Base-by-base conservation (phyloP, 2,888 invertebrate genomes). In the Lithophane leautieri region DNA sequence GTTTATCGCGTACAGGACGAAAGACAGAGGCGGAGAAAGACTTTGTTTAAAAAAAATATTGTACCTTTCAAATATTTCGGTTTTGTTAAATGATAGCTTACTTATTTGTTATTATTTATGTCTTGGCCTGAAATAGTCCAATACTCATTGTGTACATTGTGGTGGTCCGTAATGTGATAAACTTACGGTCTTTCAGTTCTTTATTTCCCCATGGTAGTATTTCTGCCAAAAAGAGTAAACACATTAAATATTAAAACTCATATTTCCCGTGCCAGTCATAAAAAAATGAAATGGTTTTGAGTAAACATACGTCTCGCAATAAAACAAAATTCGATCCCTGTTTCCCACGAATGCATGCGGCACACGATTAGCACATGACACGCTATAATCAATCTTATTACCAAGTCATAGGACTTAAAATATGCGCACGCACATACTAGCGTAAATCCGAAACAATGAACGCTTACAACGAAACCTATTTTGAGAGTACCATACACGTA, bases 381-480 rank as follows among this genome's bases (percentile, higher is more conserved):
- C 16, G 16, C 68, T 11, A 78, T 77, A 78, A 68, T 69, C 54
- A 78, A 83, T 76, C 73, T 50, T 87, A 81, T 70, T 42, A 22
- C 8, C 14, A 42, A 4, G 56, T 1, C 14, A 73, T 76, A 83
- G 2, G 70, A n/a, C 52, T 73, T 69, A 77, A 82, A 78, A 80
- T 73, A 68, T 56, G 22, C 56, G 19, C 54, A 70, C 52, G 52
- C 28, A 44, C 44, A 42, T 19, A 52, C 54, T 83, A 70, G 73
- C 63, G 71, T 77, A 78, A 73, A 86, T 80, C 69, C 79, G 76
- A 87, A 87, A 88, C 87, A 88, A 88, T 82, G 86, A 77, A 81
- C 73, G 77, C 84, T 86, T 85, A 85, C 76, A 85, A 79, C 78
- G 77, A 84, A 87, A 80, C 81, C 88, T 89, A 88, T 88, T 89